Conservation (phyloP, 2,797 vertebrate genomes). For the Malacoraja senta region DNA sequence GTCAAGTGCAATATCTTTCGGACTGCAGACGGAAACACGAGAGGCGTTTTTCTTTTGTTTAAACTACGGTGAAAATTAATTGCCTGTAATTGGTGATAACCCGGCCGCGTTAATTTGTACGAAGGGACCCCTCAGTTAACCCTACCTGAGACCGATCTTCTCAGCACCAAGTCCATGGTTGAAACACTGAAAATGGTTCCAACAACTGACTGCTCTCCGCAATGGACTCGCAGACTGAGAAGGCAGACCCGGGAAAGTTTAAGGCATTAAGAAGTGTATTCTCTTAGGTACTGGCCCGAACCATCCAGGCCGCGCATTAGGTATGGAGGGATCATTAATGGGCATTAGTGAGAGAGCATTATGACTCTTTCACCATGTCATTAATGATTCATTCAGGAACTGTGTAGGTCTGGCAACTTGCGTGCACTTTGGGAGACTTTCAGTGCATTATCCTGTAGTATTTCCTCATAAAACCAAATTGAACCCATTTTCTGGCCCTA, state of each 20-base stretch:
- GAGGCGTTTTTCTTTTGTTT: background rate
- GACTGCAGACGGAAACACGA: background rate
- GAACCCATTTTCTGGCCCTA: slow-evolving; percentile 68
- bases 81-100: background rate
- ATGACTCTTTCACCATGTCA: slow-evolving; percentile 84
- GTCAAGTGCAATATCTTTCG: background rate
- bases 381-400: slow-evolving; percentile 94
- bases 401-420: slow-evolving; percentile 72
- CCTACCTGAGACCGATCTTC: slow-evolving; percentile 94
- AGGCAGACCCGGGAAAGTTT: slow-evolving; percentile 79
- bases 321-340: slow-evolving; percentile 93
- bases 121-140: no score
- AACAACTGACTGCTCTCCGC: slow-evolving; percentile 58
- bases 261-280: slow-evolving; percentile 80
- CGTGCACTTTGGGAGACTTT: slow-evolving; percentile 55
- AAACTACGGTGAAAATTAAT: background rate
- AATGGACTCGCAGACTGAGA: slow-evolving; percentile 59
- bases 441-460: slow-evolving; percentile 58
- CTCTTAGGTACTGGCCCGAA: slow-evolving; percentile 76
- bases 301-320: slow-evolving; percentile 80
- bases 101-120: background rate
- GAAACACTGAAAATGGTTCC: slow-evolving; percentile 52
- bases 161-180: slow-evolving; percentile 84
- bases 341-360: slow-evolving; percentile 97
- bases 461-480: slow-evolving; percentile 60